Evolutionary conservation across 2,113 vertebrate genomes (phyloP), one percentile per base, ranked within the genome.

Genomic region (Bubo blakistoni): DNA sequence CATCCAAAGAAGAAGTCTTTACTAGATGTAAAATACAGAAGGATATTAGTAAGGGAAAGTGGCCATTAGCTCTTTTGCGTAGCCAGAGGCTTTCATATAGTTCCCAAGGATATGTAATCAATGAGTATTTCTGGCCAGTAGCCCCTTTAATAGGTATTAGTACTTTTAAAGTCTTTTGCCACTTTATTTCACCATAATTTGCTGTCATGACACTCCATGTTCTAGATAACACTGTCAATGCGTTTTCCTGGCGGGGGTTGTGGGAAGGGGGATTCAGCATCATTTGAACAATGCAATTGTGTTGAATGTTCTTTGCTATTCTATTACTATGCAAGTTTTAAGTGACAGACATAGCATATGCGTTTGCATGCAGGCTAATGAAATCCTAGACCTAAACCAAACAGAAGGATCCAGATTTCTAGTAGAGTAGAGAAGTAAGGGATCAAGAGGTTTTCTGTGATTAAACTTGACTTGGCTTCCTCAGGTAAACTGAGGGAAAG

Each of bases 401-500:
- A 27, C 25, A 30, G 44, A 44, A 77, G 74, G 40, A 42, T 49
- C 46, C 49, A 54, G 46, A 27, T 57, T 83, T 77, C 57, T 40
- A n/a, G 25, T 47, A 74, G 47, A 88, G n/a, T 46, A 38, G 34
- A 58, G 58, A 62, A 65, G 44, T 26, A 32, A n/a, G 47, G 51
- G n/a, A 71, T 51, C 38, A 34, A 49, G 81, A 88, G 47, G 57
- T 55, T 89, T 91, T 90, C 42, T 63, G 52, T 92, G 57, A 52
- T 86, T 92, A 85, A 91, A 61, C 22, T 92, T 85, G 47, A 38
- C 38, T 94, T 59, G 46, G 7, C 5, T 92, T 97, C 47, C 63
- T 81, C 65, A 62, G 86, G 80, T 96, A 93, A 90, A 59, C 47
- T 71, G 90, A 94, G 87, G 92, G 87, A 89, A 90, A 67, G 67